Evolutionary conservation across 1,140 invertebrate genomes (phyloP), one percentile per base, ranked within the genome.

Genomic region (Temnothorax longispinosus): DNA sequence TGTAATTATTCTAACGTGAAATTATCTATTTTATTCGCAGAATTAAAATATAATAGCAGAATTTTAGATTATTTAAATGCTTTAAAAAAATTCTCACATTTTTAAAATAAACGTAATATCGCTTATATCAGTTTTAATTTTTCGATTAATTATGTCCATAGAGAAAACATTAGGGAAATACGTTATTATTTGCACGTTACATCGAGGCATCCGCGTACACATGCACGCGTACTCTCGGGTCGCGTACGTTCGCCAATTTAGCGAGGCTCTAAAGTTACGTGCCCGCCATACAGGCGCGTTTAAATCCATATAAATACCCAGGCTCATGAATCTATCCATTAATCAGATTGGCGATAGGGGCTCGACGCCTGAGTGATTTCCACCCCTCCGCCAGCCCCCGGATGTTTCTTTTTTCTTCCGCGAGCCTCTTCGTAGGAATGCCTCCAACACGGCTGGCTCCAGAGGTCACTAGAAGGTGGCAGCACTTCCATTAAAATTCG

Each of bases 311-410:
- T 91, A 91, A 93, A 92, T 92, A 91, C 91, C 87, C 21, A 47
- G 80, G 88, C 80, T 85, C 87, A 75, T 80, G 91, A 93, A 94
- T 93, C 93, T 92, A 89, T 91, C 93, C 92, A 94, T 94, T 94
- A 94, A 94, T 94, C 94, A 94, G 93, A 94, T 94, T 89, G 92
- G 91, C 90, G 93, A 93, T 94, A 94, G 92, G 90, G 90, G 38
- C 77, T 58, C 84, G 80, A 75, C 76, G 94, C 92, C 92, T 94
- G 91, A 94, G 93, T 94, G 93, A 94, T 94, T 94, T 94, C 93
- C 92, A 94, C 82, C 85, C 18, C 35, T 71, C n/a, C 18, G n/a
- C 65, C 50, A 11, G 5, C 58, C 62, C 27, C n/a, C 7, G 41
- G 52, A 44, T 60, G 69, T 71, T 65, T 41, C 41, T n/a, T 87